Base-by-base conservation (phyloP, 2,113 vertebrate genomes). In the Origma solitaria region DNA sequence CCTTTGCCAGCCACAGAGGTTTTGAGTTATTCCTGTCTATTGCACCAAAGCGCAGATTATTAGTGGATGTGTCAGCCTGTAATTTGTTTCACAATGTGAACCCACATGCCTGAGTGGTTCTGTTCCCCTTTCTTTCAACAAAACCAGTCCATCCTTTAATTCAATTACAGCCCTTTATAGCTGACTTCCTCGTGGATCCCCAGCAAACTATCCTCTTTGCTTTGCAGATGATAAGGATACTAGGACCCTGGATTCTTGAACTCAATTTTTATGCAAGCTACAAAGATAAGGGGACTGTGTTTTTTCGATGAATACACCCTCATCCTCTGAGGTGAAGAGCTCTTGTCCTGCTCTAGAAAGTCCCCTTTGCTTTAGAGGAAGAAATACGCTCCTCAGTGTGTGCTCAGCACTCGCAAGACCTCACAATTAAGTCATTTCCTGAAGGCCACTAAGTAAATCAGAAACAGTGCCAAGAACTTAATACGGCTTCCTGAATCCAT, bases 341-440 rank as follows among this genome's bases (percentile, higher is more conserved):
- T 85, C 68, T 83, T 86, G 30, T 45, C 75, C 42, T 78, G 14
- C n/a, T 92, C 64, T 71, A 95, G 49, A 81, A 91, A 33, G 6
- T 5, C 6, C 13, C 2, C 14, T 42, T 82, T 60, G 18, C 51
- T 60, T 77, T 60, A 80, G 37, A 86, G 60, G n/a, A 79, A 92
- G 72, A 23, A 86, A 95, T n/a, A 84, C 33, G 18, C 37, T 93
- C 28, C 82, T 84, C 88, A 76, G 82, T 37, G 18, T 71, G 40
- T 68, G 47, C 79, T 88, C 88, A 78, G 60, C 49, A 60, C 69
- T 80, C 49, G 5, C 0, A 35, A 88, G 69, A 88, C 50, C 49
- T 57, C 76, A 75, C 90, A 93, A 88, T 93, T 93, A 96, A 94
- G 65, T 93, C 3, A 93, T 95, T 95, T 97, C 92, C 94, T 66